Base-by-base conservation (phyloP, 1,140 invertebrate genomes). In the Pteromalus puparum region DNA sequence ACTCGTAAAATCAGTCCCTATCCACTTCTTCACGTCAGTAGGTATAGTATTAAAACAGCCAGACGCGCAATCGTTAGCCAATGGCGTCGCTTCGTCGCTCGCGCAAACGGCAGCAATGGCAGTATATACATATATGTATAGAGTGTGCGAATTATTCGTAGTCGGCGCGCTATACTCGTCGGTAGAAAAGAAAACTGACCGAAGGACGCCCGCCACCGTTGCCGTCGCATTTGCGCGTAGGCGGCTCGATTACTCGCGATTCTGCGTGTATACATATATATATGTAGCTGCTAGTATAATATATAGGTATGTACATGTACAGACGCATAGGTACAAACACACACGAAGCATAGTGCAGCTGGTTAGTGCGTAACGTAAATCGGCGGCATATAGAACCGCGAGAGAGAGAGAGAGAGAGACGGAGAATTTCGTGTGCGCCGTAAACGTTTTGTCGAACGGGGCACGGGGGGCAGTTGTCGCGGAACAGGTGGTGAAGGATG, bases 131-230 rank as follows among this genome's bases (percentile, higher is more conserved):
- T 42, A 38, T 10, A 38, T 10, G 9, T 42, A 42, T 42, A 42
- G 7, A 42, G 21, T 61, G 53, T 6, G 21, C 21, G 48, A 53
- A 53, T 53, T 53, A 53, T 53, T 53, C 7, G 6, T 61, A 61
- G 21, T 5, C 53, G 53, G 65, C 53, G 48, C n/a, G 42, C 18
- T 42, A 26, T 53, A 61, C 72, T 30, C 30, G 46, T 61, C 70
- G 34, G 74, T 34, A 38, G 34, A 34, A 46, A 38, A 76, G 81
- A 83, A 77, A 83, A 83, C 26, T 77, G 74, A 83, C 34, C 61
- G 74, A 76, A 83, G 74, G 81, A 83, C 81, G 81, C 81, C 34
- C 38, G n/a, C 21, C 21, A 61, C 15, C 46, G n/a, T 9, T 53
- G 1, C 28, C 18, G 30, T 6, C 26, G 30, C 34, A 42, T 73